A percentile compares a stretch with the other conserved stretches of the same genome.
phyloP scores from a whole-genome alignment of 2,888 invertebrate species.

The Tachina fera region DNA sequence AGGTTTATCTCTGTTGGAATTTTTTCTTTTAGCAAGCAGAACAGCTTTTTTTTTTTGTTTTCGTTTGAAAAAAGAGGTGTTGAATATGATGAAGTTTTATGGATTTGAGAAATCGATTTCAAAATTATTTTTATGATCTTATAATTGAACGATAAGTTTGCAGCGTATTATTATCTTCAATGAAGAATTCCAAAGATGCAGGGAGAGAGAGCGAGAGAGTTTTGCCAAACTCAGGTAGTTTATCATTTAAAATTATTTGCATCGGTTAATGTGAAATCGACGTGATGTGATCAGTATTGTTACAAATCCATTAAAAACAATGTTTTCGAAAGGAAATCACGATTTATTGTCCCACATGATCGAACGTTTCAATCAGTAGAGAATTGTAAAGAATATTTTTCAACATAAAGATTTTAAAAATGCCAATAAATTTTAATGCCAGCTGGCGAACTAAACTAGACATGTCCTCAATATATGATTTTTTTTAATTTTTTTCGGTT shows the following conservation, averaged over 20 bases:
- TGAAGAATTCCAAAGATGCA: not conserved
- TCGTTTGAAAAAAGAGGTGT: slow-evolving; percentile 37
- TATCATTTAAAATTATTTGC: slow-evolving; percentile 35
- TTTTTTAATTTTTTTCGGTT: no score
- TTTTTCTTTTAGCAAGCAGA: not conserved
- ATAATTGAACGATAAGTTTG: slow-evolving; percentile 59
- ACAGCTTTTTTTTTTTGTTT: not conserved
- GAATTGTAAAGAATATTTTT: not conserved
- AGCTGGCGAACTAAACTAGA: no score
- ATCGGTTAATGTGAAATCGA: not conserved
- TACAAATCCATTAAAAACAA: not conserved
- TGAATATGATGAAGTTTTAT: slow-evolving; percentile 45
- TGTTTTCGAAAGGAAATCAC: not conserved
- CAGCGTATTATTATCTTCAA: slow-evolving; percentile 42
- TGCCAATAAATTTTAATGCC: no score
- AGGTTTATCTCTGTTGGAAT: not conserved
- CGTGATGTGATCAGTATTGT: not conserved
- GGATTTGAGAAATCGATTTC: slow-evolving; percentile 56
- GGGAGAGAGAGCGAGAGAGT: not conserved
- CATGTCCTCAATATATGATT: no score
- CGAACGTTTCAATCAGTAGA: no score
- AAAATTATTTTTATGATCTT: slow-evolving; percentile 65
- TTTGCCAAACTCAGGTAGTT: slow-evolving; percentile 20
- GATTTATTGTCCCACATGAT: not conserved
- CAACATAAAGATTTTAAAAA: no score